phyloP scores from a whole-genome alignment of 1,140 invertebrate genomes.

The Chironomus tepperi region DNA sequence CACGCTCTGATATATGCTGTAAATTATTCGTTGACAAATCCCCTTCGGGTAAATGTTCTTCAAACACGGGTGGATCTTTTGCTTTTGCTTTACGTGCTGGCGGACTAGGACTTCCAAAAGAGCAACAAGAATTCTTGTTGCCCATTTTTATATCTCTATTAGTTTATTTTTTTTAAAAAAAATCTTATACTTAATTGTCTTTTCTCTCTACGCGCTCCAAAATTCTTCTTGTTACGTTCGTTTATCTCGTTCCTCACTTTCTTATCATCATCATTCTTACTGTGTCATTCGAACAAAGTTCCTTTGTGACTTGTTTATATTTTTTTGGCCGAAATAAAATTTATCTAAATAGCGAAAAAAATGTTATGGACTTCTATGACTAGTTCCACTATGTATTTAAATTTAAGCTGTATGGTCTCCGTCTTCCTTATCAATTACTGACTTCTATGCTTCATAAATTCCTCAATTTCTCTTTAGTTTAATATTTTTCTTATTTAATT shows the following conservation, averaged over 20 bases:
- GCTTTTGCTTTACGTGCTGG: slow-evolving; percentile 41
- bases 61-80: slow-evolving; percentile 46
- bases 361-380: background rate
- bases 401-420: background rate
- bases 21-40: slow-evolving; percentile 80
- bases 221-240: background rate
- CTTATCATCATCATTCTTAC: background rate
- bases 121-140: slow-evolving; percentile 68
- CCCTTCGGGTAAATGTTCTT: slow-evolving; percentile 61
- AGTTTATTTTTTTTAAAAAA: background rate
- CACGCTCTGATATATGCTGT: slow-evolving; percentile 96
- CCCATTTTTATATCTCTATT: slow-evolving; percentile 47
- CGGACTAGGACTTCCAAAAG: slow-evolving; percentile 57
- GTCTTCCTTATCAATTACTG: background rate
- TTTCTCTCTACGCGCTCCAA: background rate
- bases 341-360: background rate
- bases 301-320: background rate
- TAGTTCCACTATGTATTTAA: background rate
- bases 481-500: background rate
- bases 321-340: background rate
- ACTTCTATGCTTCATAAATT: background rate
- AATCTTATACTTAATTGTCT: background rate
- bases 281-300: background rate
- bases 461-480: background rate
- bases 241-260: background rate